phyloP scores from a whole-genome alignment of 2,797 vertebrate species.

The Benthosema pterotum region DNA sequence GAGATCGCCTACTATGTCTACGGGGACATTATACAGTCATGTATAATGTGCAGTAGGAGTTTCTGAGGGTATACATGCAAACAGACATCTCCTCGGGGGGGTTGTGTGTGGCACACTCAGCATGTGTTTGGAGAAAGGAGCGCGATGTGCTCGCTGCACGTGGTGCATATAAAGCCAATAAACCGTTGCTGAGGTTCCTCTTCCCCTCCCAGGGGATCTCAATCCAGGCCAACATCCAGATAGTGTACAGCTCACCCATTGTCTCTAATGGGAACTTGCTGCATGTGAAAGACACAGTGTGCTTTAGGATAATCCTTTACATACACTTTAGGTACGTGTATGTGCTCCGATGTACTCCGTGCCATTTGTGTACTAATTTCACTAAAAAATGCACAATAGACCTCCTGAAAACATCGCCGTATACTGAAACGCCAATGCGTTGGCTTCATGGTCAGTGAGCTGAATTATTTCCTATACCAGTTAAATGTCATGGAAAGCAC shows the following conservation, averaged over 20 bases:
- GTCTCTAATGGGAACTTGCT: slow-evolving; percentile 31
- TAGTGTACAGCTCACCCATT: slow-evolving; percentile 26
- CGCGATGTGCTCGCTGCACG: slow-evolving; percentile 69
- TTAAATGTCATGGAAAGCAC: too few relatives aligned
- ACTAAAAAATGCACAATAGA: too few relatives aligned
- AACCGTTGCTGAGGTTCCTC: slow-evolving; percentile 53
- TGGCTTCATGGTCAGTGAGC: too few relatives aligned
- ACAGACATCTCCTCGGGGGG: slow-evolving; percentile 78
- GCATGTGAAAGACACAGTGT: slow-evolving; percentile 31
- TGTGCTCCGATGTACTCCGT: too few relatives aligned
- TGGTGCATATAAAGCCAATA: slow-evolving; percentile 65
- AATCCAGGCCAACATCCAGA: slow-evolving; percentile 56
- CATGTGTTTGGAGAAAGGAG: slow-evolving; percentile 63
- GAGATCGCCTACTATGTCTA: background rate
- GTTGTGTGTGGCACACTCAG: slow-evolving; percentile 49
- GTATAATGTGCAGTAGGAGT: slow-evolving; percentile 26
- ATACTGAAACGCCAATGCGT: too few relatives aligned
- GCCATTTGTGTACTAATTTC: too few relatives aligned
- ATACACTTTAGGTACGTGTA: slow-evolving; percentile 16
- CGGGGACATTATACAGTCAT: background rate
- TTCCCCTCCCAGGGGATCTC: slow-evolving; percentile 50
- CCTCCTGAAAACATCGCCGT: too few relatives aligned
- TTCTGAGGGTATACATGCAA: slow-evolving; percentile 41
- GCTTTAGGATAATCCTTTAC: slow-evolving; percentile 22
- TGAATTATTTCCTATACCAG: too few relatives aligned